A percentile compares a stretch with the other conserved stretches of the same genome.
These are phyloP conservation scores for Fulmarus glacialis DNA, from an alignment of 2,113 vertebrate genomes.

Conservation along the genomic window DNA sequence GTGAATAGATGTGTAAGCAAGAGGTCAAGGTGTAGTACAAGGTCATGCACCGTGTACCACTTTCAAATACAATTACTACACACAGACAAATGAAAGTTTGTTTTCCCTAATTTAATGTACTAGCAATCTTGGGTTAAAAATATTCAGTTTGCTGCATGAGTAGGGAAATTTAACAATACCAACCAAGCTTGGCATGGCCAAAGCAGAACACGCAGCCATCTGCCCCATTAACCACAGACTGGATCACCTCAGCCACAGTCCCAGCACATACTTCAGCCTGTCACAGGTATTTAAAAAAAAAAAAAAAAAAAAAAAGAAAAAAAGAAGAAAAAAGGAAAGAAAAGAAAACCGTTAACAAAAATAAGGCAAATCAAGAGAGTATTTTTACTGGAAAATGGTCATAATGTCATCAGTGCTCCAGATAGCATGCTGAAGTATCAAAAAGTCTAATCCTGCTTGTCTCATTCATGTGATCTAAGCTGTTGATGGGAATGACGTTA, in stretches of 20 bases:
- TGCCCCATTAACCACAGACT: slow-evolving; percentile 97
- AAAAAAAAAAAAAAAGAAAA: neutral
- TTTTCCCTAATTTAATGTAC: neutral
- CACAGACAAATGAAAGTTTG: neutral
- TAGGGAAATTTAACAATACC: slow-evolving; percentile 64
- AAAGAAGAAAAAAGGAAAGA: neutral
- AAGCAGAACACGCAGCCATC: slow-evolving; percentile 99
- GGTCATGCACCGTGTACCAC: neutral
- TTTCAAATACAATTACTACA: neutral
- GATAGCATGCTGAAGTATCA: neutral
- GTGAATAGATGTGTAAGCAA: neutral
- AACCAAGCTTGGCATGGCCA: slow-evolving; percentile 95
- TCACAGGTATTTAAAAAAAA: neutral
- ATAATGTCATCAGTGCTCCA: neutral
- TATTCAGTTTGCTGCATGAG: neutral
- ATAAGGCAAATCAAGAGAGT: neutral
- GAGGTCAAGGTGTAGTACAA: neutral
- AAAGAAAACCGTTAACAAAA: neutral
- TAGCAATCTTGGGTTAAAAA: neutral
- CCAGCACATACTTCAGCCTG: slow-evolving; percentile 97
- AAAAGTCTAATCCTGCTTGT: neutral
- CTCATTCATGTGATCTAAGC: neutral
- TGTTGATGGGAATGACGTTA: neutral
- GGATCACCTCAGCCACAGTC: slow-evolving; percentile 97
- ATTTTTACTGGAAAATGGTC: neutral